A percentile compares a stretch with the other conserved stretches of the same genome.
Conservation (phyloP, 2,113 vertebrate genomes). For the Cynoglossus semilaevis region DNA sequence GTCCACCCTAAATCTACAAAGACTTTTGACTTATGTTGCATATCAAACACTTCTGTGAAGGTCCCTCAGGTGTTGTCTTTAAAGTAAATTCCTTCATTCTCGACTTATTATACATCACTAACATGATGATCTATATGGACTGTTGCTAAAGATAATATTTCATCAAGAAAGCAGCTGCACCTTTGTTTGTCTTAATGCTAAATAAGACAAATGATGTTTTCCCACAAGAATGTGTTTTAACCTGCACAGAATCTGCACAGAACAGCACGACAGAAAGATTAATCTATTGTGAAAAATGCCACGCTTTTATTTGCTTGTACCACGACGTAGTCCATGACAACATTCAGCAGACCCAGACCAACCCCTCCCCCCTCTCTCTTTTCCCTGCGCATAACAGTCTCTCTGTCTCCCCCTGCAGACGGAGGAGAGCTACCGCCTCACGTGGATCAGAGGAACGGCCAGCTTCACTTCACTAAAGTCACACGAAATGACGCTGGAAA, state of each 20-base stretch:
- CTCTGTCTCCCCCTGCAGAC: slow-evolving; percentile 71
- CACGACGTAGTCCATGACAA: slow-evolving; percentile 1
- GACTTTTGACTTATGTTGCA: too few relatives aligned
- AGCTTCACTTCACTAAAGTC: slow-evolving; percentile 87
- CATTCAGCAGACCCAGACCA: background rate
- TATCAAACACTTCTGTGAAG: too few relatives aligned
- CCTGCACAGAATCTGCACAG: background rate
- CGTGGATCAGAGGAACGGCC: slow-evolving; percentile 81
- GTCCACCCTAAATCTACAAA: too few relatives aligned
- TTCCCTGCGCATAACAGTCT: too few relatives aligned
- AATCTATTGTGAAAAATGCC: slow-evolving; percentile 18
- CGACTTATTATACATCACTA: too few relatives aligned
- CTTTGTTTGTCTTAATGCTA: background rate
- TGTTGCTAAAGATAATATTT: background rate
- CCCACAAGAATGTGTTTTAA: slow-evolving; percentile 10
- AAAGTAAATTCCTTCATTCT: too few relatives aligned
- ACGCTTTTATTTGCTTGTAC: slow-evolving; percentile 9
- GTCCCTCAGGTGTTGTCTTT: too few relatives aligned
- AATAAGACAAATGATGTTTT: slow-evolving; percentile 20
- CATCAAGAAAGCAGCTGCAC: background rate
- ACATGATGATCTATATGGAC: too few relatives aligned
- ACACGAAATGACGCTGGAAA: slow-evolving; percentile 86
- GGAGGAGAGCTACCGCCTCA: slow-evolving; percentile 84
- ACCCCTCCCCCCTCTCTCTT: background rate
- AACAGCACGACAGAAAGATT: slow-evolving; percentile 1